Evolutionary conservation across 2,113 vertebrate species (phyloP), one percentile per base, ranked within the genome.

Genomic region (Barbus barbus): DNA sequence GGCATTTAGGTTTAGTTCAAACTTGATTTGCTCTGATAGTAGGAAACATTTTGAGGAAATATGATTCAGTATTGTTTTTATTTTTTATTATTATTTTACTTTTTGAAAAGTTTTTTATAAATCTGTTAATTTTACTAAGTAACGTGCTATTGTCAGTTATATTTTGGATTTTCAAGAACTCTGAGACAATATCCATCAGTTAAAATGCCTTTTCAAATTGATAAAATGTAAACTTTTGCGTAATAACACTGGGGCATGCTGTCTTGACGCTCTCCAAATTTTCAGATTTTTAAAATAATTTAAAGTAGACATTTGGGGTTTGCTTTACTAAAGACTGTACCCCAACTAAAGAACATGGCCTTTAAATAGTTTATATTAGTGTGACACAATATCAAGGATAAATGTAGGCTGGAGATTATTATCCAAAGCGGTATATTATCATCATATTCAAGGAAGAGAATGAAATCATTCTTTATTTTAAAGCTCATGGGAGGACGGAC

Each of bases 371-470:
- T 44, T 38, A 14, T 41, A 41, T 72, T 72, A 72, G 69, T 44
- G 12, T 72, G 36, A 72, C 69, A 72, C 67, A 38, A n/a, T 72
- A 41, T 41, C 33, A 41, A 72, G 67, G 36, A 36, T 41, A 44
- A 72, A 72, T 1, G 20, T 38, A 72, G 69, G 36, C 69, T 72
- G 38, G 38, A 72, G 69, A 72, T 72, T 44, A 72, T 24, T 72
- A 72, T 72, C 67, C 60, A 22, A 53, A 53, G 51, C 4, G 60
- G 14, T 65, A 65, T 80, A 48, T 46, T 48, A 31, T 46, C 14
- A 48, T 13, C 5, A 28, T 48, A 26, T 67, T 63, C 46, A 48
- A 65, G 24, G 5, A 67, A 33, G 18, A 67, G 12, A 65, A 80
- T 28, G 14, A 65, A 80, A 46, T 80, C 38, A 1, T 31, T 77